Evolutionary conservation across 2,888 invertebrate species (phyloP).

Genomic region (Yponomeuta evonymella): DNA sequence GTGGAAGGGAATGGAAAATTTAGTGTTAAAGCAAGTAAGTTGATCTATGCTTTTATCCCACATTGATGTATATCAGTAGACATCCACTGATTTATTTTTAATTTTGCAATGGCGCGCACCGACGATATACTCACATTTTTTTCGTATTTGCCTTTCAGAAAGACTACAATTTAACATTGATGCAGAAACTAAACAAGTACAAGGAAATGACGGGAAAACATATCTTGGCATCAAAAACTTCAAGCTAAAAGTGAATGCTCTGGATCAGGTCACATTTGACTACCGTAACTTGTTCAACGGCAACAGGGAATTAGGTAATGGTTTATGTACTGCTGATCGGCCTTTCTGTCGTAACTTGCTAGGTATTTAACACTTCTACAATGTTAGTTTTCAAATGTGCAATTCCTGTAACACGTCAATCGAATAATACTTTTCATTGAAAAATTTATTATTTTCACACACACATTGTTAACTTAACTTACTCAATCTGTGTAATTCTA

Average conservation of each 20-base stretch:
- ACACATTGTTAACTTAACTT: too few relatives aligned
- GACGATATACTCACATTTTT: too few relatives aligned
- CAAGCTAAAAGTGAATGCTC: neutral
- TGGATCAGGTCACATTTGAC: neutral
- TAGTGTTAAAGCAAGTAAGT: neutral
- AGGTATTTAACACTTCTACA: neutral
- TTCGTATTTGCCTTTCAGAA: neutral
- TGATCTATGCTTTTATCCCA: neutral
- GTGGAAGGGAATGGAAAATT: constrained; percentile 19
- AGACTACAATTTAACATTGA: neutral
- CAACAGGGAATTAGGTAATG: constrained; percentile 14
- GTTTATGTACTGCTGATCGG: too few relatives aligned
- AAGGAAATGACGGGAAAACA: neutral
- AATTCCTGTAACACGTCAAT: too few relatives aligned
- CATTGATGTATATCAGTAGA: too few relatives aligned
- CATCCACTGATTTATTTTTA: too few relatives aligned
- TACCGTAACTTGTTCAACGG: constrained; percentile 8
- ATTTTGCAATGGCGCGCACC: too few relatives aligned
- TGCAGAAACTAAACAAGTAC: neutral
- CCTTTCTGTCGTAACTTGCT: too few relatives aligned
- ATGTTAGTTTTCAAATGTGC: neutral
- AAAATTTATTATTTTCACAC: too few relatives aligned
- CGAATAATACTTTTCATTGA: too few relatives aligned
- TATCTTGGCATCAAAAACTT: constrained; percentile 9
- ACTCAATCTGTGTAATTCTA: too few relatives aligned